Evolutionary conservation across 1,140 invertebrate genomes (phyloP), one percentile per base, ranked within the genome.

Genomic region (Venustaconcha ellipsiformis): DNA sequence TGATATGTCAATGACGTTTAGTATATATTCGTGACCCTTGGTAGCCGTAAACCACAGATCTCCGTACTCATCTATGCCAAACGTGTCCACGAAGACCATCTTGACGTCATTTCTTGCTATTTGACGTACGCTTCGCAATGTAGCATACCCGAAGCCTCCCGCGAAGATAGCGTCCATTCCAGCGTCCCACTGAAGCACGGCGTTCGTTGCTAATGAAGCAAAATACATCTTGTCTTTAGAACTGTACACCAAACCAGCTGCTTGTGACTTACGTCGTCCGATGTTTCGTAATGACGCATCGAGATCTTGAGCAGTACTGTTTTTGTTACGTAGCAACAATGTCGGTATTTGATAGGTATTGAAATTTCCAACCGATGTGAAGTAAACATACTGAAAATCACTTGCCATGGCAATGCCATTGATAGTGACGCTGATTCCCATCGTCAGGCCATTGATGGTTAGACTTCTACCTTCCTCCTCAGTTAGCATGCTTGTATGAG

Each of bases 351-450:
- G 37, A 58, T 75, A 83, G 15, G 83, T 57, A 20, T 69, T 58
- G 13, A 56, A 67, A 17, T 74, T 73, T 15, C 59, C 56, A 14
- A 83, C 23, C n/a, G 83, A 30, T 60, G 79, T 81, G 56, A 74
- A 85, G 58, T 82, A 85, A 0, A 85, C 69, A 69, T 69, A 78
- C 3, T 77, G 59, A 74, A 82, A 85, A 60, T 82, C 80, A 12
- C 76, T 66, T 18, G 79, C 80, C 73, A 85, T 78, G 0, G 83
- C 82, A 18, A 85, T 82, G 11, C 83, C 82, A 67, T 85, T 81
- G 30, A 83, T 75, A 1, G 78, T 64, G 30, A 65, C 78, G 1
- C 56, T 57, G 14, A 72, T 63, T 37, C 37, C 6, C 4, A 37
- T 37, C 37, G 37, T 37, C 37, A 37, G 37, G 23, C 68, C 68